phyloP scores from a whole-genome alignment of 2,888 invertebrate genomes.

The Pristionchus fissidentatus region DNA sequence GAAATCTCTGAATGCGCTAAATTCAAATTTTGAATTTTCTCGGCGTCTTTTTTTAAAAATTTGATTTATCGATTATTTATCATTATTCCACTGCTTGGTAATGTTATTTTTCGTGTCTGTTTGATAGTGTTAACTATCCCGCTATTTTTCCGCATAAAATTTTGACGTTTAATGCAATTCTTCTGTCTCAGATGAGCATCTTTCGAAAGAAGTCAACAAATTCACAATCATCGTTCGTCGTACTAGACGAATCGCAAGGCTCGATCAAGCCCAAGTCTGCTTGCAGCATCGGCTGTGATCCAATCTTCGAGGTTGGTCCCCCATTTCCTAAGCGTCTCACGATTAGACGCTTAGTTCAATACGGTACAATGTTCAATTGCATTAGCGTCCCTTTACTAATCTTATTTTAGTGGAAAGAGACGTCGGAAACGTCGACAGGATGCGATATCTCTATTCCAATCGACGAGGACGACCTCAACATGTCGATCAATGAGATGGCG shows the following conservation, averaged over 20 bases:
- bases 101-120: neutral
- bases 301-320: neutral
- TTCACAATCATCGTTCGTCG: slow-evolving; percentile 17
- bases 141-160: neutral
- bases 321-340: neutral
- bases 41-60: neutral
- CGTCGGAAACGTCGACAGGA: neutral
- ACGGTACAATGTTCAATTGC: neutral
- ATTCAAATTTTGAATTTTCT: neutral
- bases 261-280: slow-evolving; percentile 19
- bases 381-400: neutral
- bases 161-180: neutral
- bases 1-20: neutral
- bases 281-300: neutral
- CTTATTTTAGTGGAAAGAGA: neutral
- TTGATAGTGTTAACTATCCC: neutral
- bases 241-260: slow-evolving; percentile 31
- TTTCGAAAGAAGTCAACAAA: slow-evolving; percentile 1
- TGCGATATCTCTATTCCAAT: slow-evolving; percentile 25
- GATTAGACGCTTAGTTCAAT: neutral
- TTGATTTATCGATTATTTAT: neutral
- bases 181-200: slow-evolving; percentile 13
- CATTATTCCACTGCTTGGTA: neutral
- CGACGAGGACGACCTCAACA: neutral
- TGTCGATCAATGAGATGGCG: neutral